phyloP scores from a whole-genome alignment of 2,888 invertebrate species.

The Cephus spinipes region DNA sequence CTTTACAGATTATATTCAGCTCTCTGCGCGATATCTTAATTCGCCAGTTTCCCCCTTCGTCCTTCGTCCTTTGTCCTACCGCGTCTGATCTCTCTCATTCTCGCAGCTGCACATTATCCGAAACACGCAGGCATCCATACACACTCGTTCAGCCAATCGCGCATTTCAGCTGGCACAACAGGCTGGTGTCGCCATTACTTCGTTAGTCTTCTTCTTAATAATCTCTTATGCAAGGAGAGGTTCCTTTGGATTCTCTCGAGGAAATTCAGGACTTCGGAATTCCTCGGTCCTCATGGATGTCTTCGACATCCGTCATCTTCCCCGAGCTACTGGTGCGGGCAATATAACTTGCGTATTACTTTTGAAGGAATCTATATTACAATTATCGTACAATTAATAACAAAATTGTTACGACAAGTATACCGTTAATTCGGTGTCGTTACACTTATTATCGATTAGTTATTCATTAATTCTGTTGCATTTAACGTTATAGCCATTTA shows the following conservation, averaged over 20 bases:
- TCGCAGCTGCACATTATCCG: too few species aligned
- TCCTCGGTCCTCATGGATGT: neutral
- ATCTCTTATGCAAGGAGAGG: neutral
- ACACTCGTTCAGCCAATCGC: neutral
- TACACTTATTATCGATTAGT: conserved; percentile 18
- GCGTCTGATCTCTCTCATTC: too few species aligned
- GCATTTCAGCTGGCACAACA: neutral
- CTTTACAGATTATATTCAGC: conserved; percentile 14
- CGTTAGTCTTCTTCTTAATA: neutral
- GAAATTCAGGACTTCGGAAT: neutral
- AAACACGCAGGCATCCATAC: too few species aligned
- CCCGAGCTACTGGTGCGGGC: neutral
- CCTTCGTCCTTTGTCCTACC: neutral
- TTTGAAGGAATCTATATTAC: conserved; percentile 35
- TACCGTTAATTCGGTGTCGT: conserved; percentile 26
- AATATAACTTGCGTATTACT: neutral
- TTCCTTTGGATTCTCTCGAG: neutral
- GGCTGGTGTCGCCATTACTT: neutral
- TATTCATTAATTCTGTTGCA: conserved; percentile 7
- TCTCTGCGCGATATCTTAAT: neutral
- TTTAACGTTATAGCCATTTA: conserved; percentile 36
- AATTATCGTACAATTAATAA: conserved; percentile 46
- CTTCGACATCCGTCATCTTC: neutral
- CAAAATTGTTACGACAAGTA: conserved; percentile 35
- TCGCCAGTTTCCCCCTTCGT: neutral